Conservation (phyloP, 37 sponge, comb jelly and placozoan species). For the Diacarnus erythraeanus region DNA sequence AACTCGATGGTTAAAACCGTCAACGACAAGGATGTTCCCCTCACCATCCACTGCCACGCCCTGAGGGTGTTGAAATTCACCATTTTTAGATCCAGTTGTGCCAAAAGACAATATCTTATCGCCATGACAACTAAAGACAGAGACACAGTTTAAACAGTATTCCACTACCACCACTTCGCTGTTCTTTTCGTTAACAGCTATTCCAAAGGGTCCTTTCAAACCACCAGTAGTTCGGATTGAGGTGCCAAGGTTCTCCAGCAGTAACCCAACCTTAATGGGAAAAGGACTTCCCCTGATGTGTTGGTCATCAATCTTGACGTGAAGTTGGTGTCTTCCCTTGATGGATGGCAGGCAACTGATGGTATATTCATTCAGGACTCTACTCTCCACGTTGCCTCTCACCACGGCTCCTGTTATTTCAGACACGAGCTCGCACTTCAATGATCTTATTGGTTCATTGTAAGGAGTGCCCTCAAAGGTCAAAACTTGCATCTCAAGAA, state of each 20-base stretch:
- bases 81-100: not conserved
- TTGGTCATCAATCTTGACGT: constrained; percentile 8
- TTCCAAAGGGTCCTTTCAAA: constrained; percentile 20
- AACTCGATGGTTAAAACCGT: constrained; percentile 35
- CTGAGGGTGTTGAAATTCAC: constrained; percentile 25
- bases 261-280: constrained; percentile 6
- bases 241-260: not conserved
- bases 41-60: constrained; percentile 37
- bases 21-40: constrained; percentile 47
- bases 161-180: constrained; percentile 46
- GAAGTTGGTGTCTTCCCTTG: constrained; percentile 15
- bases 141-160: not conserved
- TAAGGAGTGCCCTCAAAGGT: not conserved
- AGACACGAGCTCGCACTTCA: constrained; percentile 26
- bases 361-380: not conserved
- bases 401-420: not conserved
- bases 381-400: not conserved
- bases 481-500: not conserved
- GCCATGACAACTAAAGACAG: constrained; percentile 17
- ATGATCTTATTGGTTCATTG: not conserved
- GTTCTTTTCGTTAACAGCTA: constrained; percentile 14
- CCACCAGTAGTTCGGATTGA: not conserved
- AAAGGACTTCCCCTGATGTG: constrained; percentile 53
- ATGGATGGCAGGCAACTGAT: constrained; percentile 19
- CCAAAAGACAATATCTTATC: constrained; percentile 31